These are phyloP conservation scores for Cladorhizidae sp. DNA, from an alignment of 37 sponge, comb jelly and placozoan genomes.

Conservation along the genomic window DNA sequence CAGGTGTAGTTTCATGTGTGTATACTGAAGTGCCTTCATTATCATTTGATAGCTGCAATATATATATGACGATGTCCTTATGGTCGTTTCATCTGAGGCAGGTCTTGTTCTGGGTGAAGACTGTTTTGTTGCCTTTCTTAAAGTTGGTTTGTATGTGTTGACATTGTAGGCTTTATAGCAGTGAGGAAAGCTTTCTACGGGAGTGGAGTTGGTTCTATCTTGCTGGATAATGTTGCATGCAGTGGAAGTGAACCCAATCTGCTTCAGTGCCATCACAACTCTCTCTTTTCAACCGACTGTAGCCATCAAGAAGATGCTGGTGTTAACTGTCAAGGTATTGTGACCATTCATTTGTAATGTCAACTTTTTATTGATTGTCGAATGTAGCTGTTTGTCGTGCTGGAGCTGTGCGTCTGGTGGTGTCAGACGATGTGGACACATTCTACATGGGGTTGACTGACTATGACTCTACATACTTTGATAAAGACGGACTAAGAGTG, in stretches of 20 bases:
- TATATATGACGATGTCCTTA: no score
- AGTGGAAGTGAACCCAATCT: conserved; percentile 24
- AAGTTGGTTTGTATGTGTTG: no score
- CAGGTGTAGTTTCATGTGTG: no score
- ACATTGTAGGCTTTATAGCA: no score
- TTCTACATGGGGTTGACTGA: conserved; percentile 13
- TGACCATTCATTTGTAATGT: no score
- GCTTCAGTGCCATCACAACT: conserved; percentile 10
- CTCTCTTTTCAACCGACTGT: conserved; percentile 14
- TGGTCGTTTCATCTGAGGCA: no score
- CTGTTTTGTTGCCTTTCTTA: no score
- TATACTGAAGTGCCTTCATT: no score
- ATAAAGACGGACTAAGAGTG: conserved; percentile 26
- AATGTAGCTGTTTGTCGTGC: not conserved
- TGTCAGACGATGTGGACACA: no score
- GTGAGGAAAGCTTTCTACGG: no score
- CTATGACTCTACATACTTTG: not conserved
- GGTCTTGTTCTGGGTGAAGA: no score
- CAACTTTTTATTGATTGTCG: not conserved
- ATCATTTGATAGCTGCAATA: no score
- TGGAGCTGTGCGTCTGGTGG: conserved; percentile 19
- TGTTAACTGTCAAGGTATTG: conserved; percentile 7
- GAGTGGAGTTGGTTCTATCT: conserved; percentile 17
- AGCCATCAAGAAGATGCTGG: conserved; percentile 38
- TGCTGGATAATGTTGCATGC: conserved; percentile 39